A percentile compares a stretch with the other conserved stretches of the same genome.
phyloP scores from a whole-genome alignment of 2,113 vertebrate species.

The Macrotis lagotis region DNA sequence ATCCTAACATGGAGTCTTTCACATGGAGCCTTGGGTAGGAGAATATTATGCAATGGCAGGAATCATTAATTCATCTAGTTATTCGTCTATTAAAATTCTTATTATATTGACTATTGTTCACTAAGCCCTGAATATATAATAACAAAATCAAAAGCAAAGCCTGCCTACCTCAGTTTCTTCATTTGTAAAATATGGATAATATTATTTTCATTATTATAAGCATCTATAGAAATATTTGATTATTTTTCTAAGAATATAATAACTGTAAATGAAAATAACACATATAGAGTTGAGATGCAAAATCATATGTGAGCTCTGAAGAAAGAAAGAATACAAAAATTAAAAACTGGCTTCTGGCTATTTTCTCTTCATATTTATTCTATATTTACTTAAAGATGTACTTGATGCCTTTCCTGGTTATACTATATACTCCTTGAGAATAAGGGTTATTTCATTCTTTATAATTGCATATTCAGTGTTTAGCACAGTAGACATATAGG shows the following conservation, averaged over 20 bases:
- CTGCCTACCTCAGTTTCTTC: neutral
- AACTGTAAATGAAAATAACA: neutral
- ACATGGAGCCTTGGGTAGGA: neutral
- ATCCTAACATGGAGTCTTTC: neutral
- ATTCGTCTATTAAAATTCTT: neutral
- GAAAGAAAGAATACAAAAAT: too few species aligned
- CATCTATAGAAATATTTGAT: neutral
- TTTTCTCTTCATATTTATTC: neutral
- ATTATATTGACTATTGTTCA: neutral
- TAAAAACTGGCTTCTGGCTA: neutral
- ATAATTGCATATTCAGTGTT: neutral
- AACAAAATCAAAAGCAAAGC: neutral
- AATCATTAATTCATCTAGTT: neutral
- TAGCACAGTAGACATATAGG: neutral
- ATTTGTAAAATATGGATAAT: neutral
- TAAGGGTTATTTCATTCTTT: neutral
- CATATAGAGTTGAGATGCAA: neutral
- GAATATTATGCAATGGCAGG: neutral
- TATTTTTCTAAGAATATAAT: neutral
- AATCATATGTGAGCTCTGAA: neutral
- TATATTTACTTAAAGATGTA: neutral
- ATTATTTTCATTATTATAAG: neutral
- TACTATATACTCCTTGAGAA: neutral
- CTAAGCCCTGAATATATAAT: neutral
- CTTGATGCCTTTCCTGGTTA: neutral